Percentiles rank a stretch among this genome's conserved stretches.
These are phyloP conservation scores for Augochlora pura DNA, from an alignment of 1,140 invertebrate genomes.

Conservation along the genomic window DNA sequence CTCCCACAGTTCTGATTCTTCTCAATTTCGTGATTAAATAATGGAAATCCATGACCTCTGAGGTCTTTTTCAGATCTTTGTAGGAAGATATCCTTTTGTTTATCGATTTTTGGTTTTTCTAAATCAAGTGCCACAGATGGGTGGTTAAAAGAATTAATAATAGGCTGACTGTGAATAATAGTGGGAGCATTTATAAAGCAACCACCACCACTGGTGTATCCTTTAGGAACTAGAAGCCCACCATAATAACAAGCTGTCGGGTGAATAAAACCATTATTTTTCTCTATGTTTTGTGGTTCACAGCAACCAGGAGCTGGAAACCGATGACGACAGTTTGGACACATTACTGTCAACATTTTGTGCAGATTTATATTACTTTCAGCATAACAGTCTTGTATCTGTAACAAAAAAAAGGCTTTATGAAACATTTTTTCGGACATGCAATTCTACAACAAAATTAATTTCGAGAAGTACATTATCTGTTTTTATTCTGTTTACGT, in stretches of 20 bases:
- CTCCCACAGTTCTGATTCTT: conserved; percentile 41
- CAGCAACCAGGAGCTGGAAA: conserved; percentile 76
- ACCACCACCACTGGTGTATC: conserved; percentile 57
- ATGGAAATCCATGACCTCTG: not conserved
- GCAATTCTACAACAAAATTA: too few species aligned
- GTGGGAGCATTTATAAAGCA: conserved; percentile 70
- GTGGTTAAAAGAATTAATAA: conserved; percentile 58
- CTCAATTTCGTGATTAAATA: conserved; percentile 6
- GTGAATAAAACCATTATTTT: conserved; percentile 18
- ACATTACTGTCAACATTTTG: conserved; percentile 79
- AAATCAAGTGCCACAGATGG: conserved; percentile 9
- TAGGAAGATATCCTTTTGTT: not conserved
- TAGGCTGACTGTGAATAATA: conserved; percentile 61
- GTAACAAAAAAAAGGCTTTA: conserved; percentile 34
- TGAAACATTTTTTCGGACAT: too few species aligned
- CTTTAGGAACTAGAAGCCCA: conserved; percentile 58
- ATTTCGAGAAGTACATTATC: too few species aligned
- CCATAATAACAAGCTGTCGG: conserved; percentile 53
- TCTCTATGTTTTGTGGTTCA: conserved; percentile 19
- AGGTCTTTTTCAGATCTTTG: conserved; percentile 1
- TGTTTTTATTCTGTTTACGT: too few species aligned
- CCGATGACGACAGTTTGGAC: conserved; percentile 84
- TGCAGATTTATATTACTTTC: not conserved
- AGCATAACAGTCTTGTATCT: conserved; percentile 42
- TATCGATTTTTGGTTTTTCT: conserved; percentile 26